Percentiles rank a stretch among this genome's conserved stretches.
These are phyloP conservation scores for Dryadula phaetusa DNA, from an alignment of 2,888 invertebrate species.

Conservation along the genomic window DNA sequence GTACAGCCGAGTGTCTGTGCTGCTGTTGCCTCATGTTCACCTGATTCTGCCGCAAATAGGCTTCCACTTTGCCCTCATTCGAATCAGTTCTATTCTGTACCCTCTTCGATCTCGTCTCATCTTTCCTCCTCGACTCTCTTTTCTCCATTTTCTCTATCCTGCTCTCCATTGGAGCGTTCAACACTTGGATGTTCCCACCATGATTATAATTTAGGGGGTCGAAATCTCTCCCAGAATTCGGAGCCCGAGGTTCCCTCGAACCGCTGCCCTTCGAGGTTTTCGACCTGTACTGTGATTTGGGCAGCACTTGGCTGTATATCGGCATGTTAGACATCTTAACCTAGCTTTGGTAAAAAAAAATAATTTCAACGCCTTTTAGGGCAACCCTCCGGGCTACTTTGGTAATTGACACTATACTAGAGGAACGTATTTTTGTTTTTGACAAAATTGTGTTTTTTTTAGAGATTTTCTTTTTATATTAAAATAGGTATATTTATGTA, in stretches of 20 bases:
- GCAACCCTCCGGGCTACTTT: conserved; percentile 57
- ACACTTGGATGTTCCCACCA: conserved; percentile 73
- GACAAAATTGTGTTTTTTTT: conserved; percentile 38
- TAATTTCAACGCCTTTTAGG: conserved; percentile 51
- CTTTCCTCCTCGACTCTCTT: conserved; percentile 58
- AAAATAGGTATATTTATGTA: conserved; percentile 56
- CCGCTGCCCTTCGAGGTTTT: conserved; percentile 57
- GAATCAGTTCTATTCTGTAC: conserved; percentile 57
- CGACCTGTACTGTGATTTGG: conserved; percentile 70
- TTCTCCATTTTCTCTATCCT: conserved; percentile 63
- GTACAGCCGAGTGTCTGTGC: conserved; percentile 74
- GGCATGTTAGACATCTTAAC: conserved; percentile 80
- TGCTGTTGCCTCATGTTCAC: conserved; percentile 79
- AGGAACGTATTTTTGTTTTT: conserved; percentile 73
- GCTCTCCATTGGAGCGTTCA: conserved; percentile 59
- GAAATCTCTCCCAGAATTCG: conserved; percentile 79
- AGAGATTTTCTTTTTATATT: conserved; percentile 50
- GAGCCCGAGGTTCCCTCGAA: conserved; percentile 52
- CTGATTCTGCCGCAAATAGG: conserved; percentile 78
- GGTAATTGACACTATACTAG: conserved; percentile 74
- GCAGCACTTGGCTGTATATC: conserved; percentile 80
- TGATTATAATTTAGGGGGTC: conserved; percentile 87
- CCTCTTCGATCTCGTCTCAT: conserved; percentile 60
- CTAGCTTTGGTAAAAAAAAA: conserved; percentile 72
- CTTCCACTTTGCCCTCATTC: conserved; percentile 77